phyloP scores from a whole-genome alignment of 1,140 invertebrate genomes.

The Cotesia chilonis region DNA sequence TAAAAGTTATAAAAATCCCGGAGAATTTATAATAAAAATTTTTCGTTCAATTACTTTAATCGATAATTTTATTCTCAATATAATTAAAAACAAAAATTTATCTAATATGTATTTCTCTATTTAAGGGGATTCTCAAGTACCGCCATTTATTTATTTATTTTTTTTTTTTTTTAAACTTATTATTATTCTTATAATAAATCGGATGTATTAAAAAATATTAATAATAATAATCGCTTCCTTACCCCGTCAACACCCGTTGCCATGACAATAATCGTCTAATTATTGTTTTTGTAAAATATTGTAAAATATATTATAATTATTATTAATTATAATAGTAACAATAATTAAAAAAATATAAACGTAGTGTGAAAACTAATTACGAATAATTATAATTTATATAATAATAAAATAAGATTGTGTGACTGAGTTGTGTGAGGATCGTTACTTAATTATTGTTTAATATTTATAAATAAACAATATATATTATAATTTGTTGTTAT shows the following conservation, averaged over 20 bases:
- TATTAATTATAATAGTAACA: slow-evolving; percentile 1
- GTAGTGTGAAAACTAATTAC: slow-evolving; percentile 12
- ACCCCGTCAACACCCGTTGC: slow-evolving; percentile 55
- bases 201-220: slow-evolving; percentile 51
- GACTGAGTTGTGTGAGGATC: slow-evolving; percentile 40
- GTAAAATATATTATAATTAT: slow-evolving; percentile 50
- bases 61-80: too few relatives aligned
- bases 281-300: slow-evolving; percentile 60
- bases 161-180: too few relatives aligned
- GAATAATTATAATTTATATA: slow-evolving; percentile 29
- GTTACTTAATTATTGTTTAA: slow-evolving; percentile 39
- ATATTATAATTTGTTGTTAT: slow-evolving; percentile 16
- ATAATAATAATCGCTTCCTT: slow-evolving; percentile 41
- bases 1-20: not conserved
- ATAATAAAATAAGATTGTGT: not conserved
- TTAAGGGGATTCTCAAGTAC: too few relatives aligned
- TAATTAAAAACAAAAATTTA: not conserved
- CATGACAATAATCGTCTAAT: slow-evolving; percentile 63
- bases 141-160: too few relatives aligned
- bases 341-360: slow-evolving; percentile 13
- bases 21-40: slow-evolving; percentile 21
- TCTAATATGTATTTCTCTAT: too few relatives aligned
- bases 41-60: not conserved
- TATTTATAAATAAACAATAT: slow-evolving; percentile 38
- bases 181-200: not conserved